Evolutionary conservation across 2,888 invertebrate species (phyloP), one percentile per base, ranked within the genome.

Genomic region (Agriopis aurantiaria): DNA sequence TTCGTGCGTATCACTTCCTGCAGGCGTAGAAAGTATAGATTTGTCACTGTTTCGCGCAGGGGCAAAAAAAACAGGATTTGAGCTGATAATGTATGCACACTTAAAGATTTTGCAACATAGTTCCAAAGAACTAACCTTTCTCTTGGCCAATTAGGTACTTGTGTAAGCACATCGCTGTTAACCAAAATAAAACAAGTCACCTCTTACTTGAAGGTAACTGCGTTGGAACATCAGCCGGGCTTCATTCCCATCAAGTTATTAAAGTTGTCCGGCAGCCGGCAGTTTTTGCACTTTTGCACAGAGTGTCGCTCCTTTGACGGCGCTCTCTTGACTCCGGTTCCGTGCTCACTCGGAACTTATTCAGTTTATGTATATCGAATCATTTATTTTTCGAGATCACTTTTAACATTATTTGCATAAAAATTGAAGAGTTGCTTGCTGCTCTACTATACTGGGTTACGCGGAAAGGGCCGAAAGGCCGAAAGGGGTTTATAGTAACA

Each of bases 321-420:
- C 79, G 75, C 77, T 79, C 81, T 82, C 80, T 81, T 84, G 83
- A 81, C 82, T 77, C 78, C 75, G 76, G 80, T 78, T 80, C 78
- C 77, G 75, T 68, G 78, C 78, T 82, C 80, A 80, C 83, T 85
- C 81, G 76, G 82, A 85, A 84, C 80, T 86, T 85, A 77, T 75
- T 75, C 81, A 80, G 78, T 82, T 85, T 10, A 82, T 79, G 78
- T 78, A 12, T 43, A 8, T 53, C 45, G 72, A 73, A 69, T 72
- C 76, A 62, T 72, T 77, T 72, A 71, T 63, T 33, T 65, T 53
- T 60, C 23, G 51, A 69, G 58, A 71, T 65, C 65, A 65, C 61
- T 58, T 69, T 68, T 68, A 58, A 71, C 53, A 53, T 61, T 55
- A 71, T 63, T 46, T 7, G 12, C 53, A 48, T 7, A 48, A 48